Conservation (phyloP, 2,113 vertebrate species). For the Seriola rivoliana region DNA sequence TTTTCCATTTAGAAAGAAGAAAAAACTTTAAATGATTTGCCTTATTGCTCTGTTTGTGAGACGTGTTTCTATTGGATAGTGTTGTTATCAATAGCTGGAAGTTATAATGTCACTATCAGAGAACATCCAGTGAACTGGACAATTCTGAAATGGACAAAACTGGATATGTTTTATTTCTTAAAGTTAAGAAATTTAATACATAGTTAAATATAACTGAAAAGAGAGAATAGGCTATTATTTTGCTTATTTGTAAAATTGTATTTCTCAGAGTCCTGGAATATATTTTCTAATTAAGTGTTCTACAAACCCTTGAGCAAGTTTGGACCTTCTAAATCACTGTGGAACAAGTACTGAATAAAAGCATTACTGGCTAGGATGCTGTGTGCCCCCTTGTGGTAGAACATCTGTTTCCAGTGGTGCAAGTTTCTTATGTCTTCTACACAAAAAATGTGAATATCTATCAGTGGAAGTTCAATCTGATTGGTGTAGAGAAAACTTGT, state of each 20-base stretch:
- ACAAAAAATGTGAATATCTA: neutral
- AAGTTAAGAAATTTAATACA: neutral
- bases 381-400: neutral
- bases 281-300: neutral
- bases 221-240: neutral
- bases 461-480: neutral
- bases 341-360: neutral
- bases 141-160: neutral
- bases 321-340: too few species aligned
- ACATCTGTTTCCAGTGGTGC: slow-evolving; percentile 7
- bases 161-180: neutral
- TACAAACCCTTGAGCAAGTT: neutral
- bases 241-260: neutral
- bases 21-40: neutral
- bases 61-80: neutral
- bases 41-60: too few species aligned
- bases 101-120: neutral
- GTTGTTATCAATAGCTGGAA: neutral
- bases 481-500: neutral
- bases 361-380: neutral
- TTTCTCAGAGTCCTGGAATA: neutral
- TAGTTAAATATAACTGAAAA: neutral
- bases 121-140: neutral
- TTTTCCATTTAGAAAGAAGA: neutral
- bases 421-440: neutral